Percentiles rank a stretch among this genome's conserved stretches.
Conservation (phyloP, 35 echinoderm and acorn worm species). For the Apostichopus japonicus region DNA sequence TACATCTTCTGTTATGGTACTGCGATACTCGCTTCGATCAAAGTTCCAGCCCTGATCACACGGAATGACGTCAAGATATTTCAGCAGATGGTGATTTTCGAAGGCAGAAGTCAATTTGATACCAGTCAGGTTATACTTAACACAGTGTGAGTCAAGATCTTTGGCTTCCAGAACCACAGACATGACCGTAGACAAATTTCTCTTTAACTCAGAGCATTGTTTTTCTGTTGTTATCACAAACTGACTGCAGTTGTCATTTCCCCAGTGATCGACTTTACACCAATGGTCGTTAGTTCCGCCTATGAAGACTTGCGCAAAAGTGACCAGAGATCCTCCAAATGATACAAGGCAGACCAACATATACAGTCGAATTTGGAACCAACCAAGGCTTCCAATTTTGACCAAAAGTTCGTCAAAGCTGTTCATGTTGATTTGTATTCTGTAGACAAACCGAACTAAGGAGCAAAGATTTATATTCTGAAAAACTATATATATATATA, state of each 20-base stretch:
- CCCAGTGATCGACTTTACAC: slow-evolving; percentile 25
- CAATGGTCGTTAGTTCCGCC: slow-evolving; percentile 15
- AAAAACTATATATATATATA: too few species aligned
- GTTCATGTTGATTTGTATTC: neutral
- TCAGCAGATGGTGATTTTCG: neutral
- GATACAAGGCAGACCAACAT: neutral
- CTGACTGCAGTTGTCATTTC: slow-evolving; percentile 22
- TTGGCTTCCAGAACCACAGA: neutral
- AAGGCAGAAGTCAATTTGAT: neutral
- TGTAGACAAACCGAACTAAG: too few species aligned
- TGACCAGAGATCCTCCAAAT: neutral
- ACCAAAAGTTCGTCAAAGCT: slow-evolving; percentile 5
- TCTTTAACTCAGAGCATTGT: neutral
- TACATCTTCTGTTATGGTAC: slow-evolving; percentile 28
- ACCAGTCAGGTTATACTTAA: slow-evolving; percentile 8
- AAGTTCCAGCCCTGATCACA: slow-evolving; percentile 27
- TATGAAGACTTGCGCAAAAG: slow-evolving; percentile 18
- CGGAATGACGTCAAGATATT: neutral
- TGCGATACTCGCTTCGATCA: neutral
- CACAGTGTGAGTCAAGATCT: neutral
- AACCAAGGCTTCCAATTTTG: neutral
- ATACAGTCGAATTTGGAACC: neutral
- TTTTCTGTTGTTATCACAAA: neutral
- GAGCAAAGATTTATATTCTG: too few species aligned
- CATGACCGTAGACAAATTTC: neutral